Conservation (phyloP, 2,888 invertebrate genomes). For the Drosophila subsilvestris region DNA sequence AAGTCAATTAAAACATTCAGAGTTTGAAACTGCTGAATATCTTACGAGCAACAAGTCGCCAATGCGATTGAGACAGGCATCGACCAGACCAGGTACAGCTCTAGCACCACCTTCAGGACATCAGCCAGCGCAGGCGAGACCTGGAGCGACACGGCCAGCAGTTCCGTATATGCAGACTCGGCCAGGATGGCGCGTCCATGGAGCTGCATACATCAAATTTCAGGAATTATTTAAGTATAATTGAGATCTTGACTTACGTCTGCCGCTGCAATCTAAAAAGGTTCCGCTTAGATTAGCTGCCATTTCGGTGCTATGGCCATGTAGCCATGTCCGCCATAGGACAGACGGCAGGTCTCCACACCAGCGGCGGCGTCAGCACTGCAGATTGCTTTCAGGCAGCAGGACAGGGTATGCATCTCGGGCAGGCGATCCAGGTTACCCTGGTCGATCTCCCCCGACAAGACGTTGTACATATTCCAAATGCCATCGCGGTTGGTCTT, state of each 20-base stretch:
- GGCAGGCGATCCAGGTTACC: slow-evolving; percentile 93
- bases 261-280: slow-evolving; percentile 91
- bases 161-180: slow-evolving; percentile 87
- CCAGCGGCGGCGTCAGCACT: too few relatives aligned
- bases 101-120: slow-evolving; percentile 89
- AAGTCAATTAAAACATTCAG: background rate
- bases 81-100: slow-evolving; percentile 91
- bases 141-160: slow-evolving; percentile 84
- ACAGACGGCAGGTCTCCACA: too few relatives aligned
- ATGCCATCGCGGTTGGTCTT: slow-evolving; percentile 90
- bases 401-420: slow-evolving; percentile 95
- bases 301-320: too few relatives aligned
- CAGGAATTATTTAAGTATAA: background rate
- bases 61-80: slow-evolving; percentile 89
- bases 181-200: slow-evolving; percentile 94
- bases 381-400: too few relatives aligned
- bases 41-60: slow-evolving; percentile 93
- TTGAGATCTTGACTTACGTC: slow-evolving; percentile 86
- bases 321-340: too few relatives aligned
- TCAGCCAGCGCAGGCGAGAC: slow-evolving; percentile 87
- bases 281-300: slow-evolving; percentile 93
- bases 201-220: slow-evolving; percentile 86
- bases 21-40: slow-evolving; percentile 7
- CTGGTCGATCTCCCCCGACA: slow-evolving; percentile 91
- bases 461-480: slow-evolving; percentile 94